These are phyloP conservation scores for Temnothorax ravouxi DNA, from an alignment of 2,888 invertebrate genomes.

Conservation along the genomic window DNA sequence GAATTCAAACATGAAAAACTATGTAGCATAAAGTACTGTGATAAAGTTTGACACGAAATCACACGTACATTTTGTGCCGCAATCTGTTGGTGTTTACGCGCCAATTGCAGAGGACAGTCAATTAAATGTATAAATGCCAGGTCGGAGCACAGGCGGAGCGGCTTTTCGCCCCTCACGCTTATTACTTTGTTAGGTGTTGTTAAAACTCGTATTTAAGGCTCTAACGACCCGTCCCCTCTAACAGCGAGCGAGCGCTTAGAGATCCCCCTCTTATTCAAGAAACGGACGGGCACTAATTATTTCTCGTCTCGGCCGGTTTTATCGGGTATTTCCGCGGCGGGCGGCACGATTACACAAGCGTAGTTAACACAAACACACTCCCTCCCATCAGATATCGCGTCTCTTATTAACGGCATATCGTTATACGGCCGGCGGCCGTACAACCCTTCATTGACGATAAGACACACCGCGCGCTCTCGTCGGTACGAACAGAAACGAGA, in stretches of 20 bases:
- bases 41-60: neutral
- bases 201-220: constrained; percentile 47
- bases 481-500: constrained; percentile 47
- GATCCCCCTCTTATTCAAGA: constrained; percentile 17
- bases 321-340: constrained; percentile 66
- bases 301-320: constrained; percentile 72
- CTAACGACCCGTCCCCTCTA: neutral
- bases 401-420: constrained; percentile 76
- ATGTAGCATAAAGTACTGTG: neutral
- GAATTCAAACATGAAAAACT: neutral
- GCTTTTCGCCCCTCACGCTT: constrained; percentile 35
- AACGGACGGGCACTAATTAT: constrained; percentile 74
- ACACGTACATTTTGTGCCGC: neutral
- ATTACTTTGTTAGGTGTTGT: constrained; percentile 49
- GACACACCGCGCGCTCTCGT: constrained; percentile 22
- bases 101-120: constrained; percentile 18
- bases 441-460: constrained; percentile 56
- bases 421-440: constrained; percentile 65
- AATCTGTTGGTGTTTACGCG: constrained; percentile 6
- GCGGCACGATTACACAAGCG: constrained; percentile 55
- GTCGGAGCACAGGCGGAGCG: neutral
- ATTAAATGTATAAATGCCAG: constrained; percentile 25
- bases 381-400: constrained; percentile 74
- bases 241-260: neutral
- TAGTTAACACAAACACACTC: constrained; percentile 65